These are phyloP conservation scores for Grammomys dolichurus DNA, from an alignment of 2,113 vertebrate genomes.

Conservation along the genomic window DNA sequence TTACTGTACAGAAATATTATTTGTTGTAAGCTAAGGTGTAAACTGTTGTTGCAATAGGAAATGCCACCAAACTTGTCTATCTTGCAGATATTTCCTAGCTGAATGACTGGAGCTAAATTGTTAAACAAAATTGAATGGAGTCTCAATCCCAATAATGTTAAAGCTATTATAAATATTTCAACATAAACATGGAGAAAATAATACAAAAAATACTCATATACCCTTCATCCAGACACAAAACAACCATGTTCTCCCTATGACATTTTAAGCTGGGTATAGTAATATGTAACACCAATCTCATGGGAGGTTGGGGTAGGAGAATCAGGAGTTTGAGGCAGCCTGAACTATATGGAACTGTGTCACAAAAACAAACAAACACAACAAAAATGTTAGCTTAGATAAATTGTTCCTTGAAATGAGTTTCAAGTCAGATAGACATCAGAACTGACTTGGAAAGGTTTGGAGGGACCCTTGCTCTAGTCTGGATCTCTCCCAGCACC, in stretches of 20 bases:
- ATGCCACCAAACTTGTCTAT: neutral
- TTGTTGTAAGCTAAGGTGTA: conserved; percentile 30
- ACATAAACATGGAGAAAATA: neutral
- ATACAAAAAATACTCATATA: neutral
- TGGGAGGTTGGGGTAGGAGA: neutral
- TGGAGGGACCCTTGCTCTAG: too few species aligned
- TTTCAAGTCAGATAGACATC: conserved; percentile 12
- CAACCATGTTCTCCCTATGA: neutral
- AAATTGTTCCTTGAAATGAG: neutral
- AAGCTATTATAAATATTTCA: conserved; percentile 43
- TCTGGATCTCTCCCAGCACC: neutral
- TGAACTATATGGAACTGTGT: neutral
- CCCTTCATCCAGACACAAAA: neutral
- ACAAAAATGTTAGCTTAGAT: conserved; percentile 6
- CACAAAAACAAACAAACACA: neutral
- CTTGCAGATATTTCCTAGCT: neutral
- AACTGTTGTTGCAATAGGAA: conserved; percentile 3
- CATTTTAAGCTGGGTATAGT: neutral
- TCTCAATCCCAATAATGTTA: neutral
- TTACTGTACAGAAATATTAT: neutral
- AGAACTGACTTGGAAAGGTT: neutral
- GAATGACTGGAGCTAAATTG: neutral
- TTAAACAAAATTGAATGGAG: conserved; percentile 2
- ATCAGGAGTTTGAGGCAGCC: neutral
- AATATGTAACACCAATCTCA: neutral